Percentiles rank a stretch among this genome's conserved stretches.
phyloP scores from a whole-genome alignment of 1,140 invertebrate genomes.

The Aphelenchoides besseyi region DNA sequence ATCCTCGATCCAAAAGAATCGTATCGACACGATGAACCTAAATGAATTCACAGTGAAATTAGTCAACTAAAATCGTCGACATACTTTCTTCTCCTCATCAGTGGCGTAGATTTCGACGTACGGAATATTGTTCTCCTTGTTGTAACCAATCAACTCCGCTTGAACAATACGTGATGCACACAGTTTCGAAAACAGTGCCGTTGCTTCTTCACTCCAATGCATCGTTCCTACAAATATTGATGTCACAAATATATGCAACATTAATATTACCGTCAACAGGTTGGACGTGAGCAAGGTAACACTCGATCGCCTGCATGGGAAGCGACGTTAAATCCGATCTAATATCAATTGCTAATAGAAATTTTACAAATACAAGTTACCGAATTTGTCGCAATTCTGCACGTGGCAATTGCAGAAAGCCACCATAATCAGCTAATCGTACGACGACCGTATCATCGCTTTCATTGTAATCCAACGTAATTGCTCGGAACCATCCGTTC shows the following conservation, averaged over 20 bases:
- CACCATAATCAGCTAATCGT: conserved; percentile 87
- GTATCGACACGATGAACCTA: conserved; percentile 43
- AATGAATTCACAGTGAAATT: conserved; percentile 21
- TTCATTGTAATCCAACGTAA: conserved; percentile 69
- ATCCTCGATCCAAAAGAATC: conserved; percentile 39
- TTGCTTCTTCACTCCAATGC: conserved; percentile 49
- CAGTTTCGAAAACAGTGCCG: conserved; percentile 41
- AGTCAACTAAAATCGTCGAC: background rate
- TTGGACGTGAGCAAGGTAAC: conserved; percentile 80
- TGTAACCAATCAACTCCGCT: conserved; percentile 45
- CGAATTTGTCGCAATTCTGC: conserved; percentile 76
- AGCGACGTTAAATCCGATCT: conserved; percentile 77
- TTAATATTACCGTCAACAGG: conserved; percentile 72
- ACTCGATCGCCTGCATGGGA: conserved; percentile 93
- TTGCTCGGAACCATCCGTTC: conserved; percentile 81
- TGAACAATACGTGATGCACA: conserved; percentile 46
- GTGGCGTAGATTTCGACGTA: conserved; percentile 41
- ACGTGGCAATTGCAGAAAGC: conserved; percentile 76
- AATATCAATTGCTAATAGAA: too few relatives aligned
- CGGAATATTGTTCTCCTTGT: conserved; percentile 39
- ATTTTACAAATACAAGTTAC: too few relatives aligned
- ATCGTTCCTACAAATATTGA: conserved; percentile 64
- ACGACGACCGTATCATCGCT: conserved; percentile 68
- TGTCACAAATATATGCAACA: background rate
- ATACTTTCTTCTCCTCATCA: conserved; percentile 49